phyloP scores from a whole-genome alignment of 1,140 invertebrate genomes.

The Eriosoma lanigerum region DNA sequence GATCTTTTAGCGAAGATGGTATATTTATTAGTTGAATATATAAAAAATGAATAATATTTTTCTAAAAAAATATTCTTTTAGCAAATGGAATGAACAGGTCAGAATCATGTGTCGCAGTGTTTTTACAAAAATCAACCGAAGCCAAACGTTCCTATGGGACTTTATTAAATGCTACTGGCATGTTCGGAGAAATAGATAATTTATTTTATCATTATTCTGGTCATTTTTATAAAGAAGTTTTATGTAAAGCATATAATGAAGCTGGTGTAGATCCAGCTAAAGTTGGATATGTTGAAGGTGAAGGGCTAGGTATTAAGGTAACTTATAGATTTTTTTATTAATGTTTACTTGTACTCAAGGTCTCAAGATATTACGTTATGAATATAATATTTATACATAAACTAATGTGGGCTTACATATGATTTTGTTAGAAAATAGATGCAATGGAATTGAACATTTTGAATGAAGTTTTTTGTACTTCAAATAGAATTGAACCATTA shows the following conservation, averaged over 20 bases:
- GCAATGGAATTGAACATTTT: slow-evolving; percentile 54
- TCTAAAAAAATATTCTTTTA: slow-evolving; percentile 53
- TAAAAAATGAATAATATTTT: not conserved
- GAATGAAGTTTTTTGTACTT: slow-evolving; percentile 53
- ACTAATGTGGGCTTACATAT: too few species aligned
- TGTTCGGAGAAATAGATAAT: slow-evolving; percentile 65
- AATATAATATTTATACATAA: not conserved
- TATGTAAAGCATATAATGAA: slow-evolving; percentile 42
- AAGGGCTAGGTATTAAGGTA: slow-evolving; percentile 56
- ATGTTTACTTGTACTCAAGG: not conserved
- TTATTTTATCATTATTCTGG: slow-evolving; percentile 34
- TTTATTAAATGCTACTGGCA: slow-evolving; percentile 62
- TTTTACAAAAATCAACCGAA: slow-evolving; percentile 62
- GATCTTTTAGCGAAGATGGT: slow-evolving; percentile 71
- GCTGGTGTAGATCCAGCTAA: slow-evolving; percentile 62
- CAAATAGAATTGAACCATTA: slow-evolving; percentile 61
- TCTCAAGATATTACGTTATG: not conserved
- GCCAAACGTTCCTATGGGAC: slow-evolving; percentile 66
- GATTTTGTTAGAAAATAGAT: slow-evolving; percentile 53
- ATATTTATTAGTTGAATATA: slow-evolving; percentile 22
- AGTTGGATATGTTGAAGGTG: slow-evolving; percentile 56
- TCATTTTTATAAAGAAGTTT: slow-evolving; percentile 1
- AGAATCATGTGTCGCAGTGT: slow-evolving; percentile 65
- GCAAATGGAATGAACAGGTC: slow-evolving; percentile 67
- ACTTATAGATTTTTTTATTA: not conserved